Evolutionary conservation across 2,888 invertebrate genomes (phyloP), one percentile per base, ranked within the genome.

Genomic region (Rotaria macrura): DNA sequence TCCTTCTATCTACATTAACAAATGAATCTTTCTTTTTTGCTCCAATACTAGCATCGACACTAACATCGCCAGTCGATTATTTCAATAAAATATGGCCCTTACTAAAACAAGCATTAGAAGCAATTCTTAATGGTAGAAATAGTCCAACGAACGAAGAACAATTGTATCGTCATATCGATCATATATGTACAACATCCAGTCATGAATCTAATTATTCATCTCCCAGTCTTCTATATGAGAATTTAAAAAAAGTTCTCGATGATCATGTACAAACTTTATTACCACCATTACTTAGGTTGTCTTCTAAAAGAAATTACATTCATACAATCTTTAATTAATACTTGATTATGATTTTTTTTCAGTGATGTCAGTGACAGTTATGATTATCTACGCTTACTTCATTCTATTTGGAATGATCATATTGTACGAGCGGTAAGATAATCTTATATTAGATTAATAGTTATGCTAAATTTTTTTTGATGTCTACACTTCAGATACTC

Each of bases 341-440:
- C 3, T 34, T 20, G 29, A n/a, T 34, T 17, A 1, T 29, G 1
- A 6, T 34, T 17, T 17, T 17, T 14, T 17, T 12, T 12, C 85
- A 91, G 90, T 0, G 96, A 96, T 89, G 94, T 95, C 85, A 95
- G 95, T 94, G 96, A 97, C 90, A 94, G 95, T 88, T 93, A 96
- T 91, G 94, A 96, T 90, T 96, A 97, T 91, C 93, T 98, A 86
- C 96, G 96, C 90, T 94, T 95, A 89, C 95, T 98, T 93, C 96
- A 97, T 89, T 94, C 94, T 88, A 96, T 96, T 91, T 98, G 98
- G 98, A 93, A 95, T 88, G 94, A 95, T 0, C 97, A 97, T 91
- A 98, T 98, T 91, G 94, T 95, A 87, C 98, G 98, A 92, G 97
- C 98, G 97, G 91, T 92, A 88, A 87, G 89, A 87, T 89, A 83